A percentile compares a stretch with the other conserved stretches of the same genome.
Evolutionary conservation across 2,888 invertebrate genomes (phyloP).

Genomic region (Anodontia alba): DNA sequence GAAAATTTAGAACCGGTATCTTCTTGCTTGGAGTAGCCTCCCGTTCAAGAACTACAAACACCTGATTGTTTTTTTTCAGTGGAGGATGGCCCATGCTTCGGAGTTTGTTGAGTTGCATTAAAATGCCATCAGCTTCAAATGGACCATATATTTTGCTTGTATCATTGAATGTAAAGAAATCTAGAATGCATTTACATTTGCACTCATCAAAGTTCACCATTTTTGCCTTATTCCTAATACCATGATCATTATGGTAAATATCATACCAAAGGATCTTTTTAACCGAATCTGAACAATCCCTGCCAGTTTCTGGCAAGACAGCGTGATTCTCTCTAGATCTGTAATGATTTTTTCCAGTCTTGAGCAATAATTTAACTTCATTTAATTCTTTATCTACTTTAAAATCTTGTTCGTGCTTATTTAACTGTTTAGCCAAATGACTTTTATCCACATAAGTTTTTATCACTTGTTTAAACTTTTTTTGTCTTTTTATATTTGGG

Average conservation of each 20-base stretch:
- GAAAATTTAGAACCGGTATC: conserved; percentile 5
- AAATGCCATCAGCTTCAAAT: conserved; percentile 27
- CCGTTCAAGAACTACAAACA: conserved; percentile 33
- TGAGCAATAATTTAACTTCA: too few species aligned
- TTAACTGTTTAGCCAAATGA: neutral
- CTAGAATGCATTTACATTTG: neutral
- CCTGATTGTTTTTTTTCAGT: conserved; percentile 14
- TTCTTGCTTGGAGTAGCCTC: conserved; percentile 10
- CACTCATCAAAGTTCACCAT: conserved; percentile 20
- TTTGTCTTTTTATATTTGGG: neutral
- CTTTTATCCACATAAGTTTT: neutral
- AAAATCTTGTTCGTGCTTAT: neutral
- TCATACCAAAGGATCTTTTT: conserved; percentile 40
- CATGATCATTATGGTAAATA: conserved; percentile 8
- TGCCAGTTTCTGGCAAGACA: too few species aligned
- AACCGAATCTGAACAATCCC: neutral
- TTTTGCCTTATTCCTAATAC: conserved; percentile 7
- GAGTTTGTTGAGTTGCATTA: conserved; percentile 24
- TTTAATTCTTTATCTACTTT: too few species aligned
- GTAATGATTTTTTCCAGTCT: too few species aligned
- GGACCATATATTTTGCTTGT: neutral
- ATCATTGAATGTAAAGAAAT: conserved; percentile 13
- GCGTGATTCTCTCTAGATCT: too few species aligned
- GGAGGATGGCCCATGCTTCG: conserved; percentile 4
- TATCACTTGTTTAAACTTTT: neutral